These are phyloP conservation scores for Ophiodon elongatus DNA, from an alignment of 2,113 vertebrate species.

Conservation along the genomic window DNA sequence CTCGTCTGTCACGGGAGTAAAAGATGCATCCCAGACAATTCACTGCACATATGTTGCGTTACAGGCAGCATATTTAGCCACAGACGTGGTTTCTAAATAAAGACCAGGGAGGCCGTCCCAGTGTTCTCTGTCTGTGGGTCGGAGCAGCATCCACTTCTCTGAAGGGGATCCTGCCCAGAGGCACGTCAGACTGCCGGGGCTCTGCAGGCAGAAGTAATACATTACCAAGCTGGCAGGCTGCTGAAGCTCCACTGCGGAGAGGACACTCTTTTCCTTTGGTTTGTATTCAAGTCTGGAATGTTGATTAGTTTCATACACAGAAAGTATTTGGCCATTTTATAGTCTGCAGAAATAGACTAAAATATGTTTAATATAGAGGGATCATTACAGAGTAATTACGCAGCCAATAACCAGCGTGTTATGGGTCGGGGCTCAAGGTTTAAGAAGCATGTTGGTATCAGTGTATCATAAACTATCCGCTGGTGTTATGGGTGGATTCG, in stretches of 20 bases:
- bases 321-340: not conserved
- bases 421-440: not conserved
- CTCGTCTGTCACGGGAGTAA: not conserved
- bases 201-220: constrained; percentile 19
- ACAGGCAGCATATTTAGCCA: constrained; percentile 33
- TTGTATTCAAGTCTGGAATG: no score
- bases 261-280: not conserved
- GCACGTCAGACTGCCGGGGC: constrained; percentile 18
- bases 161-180: constrained; percentile 46
- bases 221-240: constrained; percentile 29
- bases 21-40: not conserved
- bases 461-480: constrained; percentile 25
- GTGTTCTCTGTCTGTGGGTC: constrained; percentile 14
- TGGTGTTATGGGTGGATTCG: not conserved
- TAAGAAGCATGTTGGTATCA: constrained; percentile 22
- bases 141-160: constrained; percentile 28
- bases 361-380: not conserved
- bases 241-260: no score
- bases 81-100: constrained; percentile 52
- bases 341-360: not conserved
- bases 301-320: not conserved
- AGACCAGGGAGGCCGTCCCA: constrained; percentile 7
- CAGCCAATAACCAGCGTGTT: not conserved
- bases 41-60: constrained; percentile 27
- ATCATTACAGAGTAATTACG: not conserved